Evolutionary conservation across 2,797 vertebrate species (phyloP).

Genomic region (Ambastaia sidthimunki): DNA sequence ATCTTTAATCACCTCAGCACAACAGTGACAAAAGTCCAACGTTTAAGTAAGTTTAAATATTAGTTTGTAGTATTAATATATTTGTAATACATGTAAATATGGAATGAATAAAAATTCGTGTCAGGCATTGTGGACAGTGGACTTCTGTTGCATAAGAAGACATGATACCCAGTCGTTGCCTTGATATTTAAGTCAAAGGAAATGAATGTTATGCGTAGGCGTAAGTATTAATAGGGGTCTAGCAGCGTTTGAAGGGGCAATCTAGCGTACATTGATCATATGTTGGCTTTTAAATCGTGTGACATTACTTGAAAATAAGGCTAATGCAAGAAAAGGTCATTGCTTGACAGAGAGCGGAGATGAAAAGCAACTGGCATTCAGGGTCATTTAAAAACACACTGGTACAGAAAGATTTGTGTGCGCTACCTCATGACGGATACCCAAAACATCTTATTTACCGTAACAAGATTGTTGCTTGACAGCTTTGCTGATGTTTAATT

Average conservation of each 20-base stretch:
- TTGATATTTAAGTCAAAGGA: conserved; percentile 38
- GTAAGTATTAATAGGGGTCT: conserved; percentile 13
- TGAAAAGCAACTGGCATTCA: conserved; percentile 40
- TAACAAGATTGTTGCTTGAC: conserved; percentile 7
- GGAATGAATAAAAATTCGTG: conserved; percentile 48
- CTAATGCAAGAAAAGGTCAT: conserved; percentile 50
- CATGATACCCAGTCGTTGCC: not conserved
- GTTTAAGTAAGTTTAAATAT: conserved; percentile 9
- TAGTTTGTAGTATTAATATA: conserved; percentile 38
- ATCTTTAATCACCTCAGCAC: conserved; percentile 27
- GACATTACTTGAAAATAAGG: conserved; percentile 39
- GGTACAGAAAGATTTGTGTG: not conserved
- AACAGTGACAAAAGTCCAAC: not conserved
- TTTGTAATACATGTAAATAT: conserved; percentile 58
- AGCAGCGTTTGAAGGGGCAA: conserved; percentile 18
- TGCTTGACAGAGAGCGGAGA: conserved; percentile 31
- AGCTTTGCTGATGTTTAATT: not conserved
- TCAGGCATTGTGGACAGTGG: conserved; percentile 32
- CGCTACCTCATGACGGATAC: not conserved
- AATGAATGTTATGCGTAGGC: conserved; percentile 3
- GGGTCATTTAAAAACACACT: conserved; percentile 13
- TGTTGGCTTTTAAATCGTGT: conserved; percentile 25
- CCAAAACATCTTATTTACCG: not conserved
- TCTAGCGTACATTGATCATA: conserved; percentile 34
- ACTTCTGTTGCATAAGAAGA: not conserved